phyloP scores from a whole-genome alignment of 2,113 vertebrate species.

The Platycercus adscitus region DNA sequence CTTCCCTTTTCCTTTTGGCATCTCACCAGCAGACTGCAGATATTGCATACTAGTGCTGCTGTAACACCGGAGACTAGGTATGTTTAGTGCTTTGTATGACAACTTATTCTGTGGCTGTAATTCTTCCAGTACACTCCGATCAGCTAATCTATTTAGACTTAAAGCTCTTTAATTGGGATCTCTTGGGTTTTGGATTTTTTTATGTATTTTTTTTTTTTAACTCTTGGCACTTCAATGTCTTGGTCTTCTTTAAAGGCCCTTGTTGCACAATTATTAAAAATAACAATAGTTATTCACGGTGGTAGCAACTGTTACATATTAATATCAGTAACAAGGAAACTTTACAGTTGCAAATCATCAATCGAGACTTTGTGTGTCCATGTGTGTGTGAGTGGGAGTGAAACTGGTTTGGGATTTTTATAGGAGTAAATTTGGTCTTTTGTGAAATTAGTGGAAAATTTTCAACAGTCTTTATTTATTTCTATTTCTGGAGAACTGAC shows the following conservation, averaged over 20 bases:
- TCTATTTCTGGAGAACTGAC: not conserved
- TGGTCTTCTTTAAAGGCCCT: not conserved
- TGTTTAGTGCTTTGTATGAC: not conserved
- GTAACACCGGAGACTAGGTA: not conserved
- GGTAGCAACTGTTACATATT: not conserved
- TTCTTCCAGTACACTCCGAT: not conserved
- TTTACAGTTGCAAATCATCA: not conserved
- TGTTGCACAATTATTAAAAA: not conserved
- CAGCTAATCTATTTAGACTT: not conserved
- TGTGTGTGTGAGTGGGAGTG: not conserved
- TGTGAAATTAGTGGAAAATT: not conserved
- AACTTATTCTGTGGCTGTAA: not conserved
- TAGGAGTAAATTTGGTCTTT: not conserved
- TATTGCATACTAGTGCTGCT: not conserved
- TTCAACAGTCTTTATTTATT: not conserved
- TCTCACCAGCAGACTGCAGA: not conserved
- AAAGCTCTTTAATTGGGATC: not conserved
- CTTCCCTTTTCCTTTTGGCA: not conserved
- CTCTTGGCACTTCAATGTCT: not conserved
- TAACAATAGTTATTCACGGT: not conserved
- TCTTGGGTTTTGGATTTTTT: not conserved
- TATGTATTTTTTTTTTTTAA: not conserved
- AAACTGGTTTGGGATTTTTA: accelerated
- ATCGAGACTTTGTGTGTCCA: accelerated
- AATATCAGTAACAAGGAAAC: not conserved